phyloP scores from a whole-genome alignment of 2,113 vertebrate species.

The Romanogobio albipinnatus region DNA sequence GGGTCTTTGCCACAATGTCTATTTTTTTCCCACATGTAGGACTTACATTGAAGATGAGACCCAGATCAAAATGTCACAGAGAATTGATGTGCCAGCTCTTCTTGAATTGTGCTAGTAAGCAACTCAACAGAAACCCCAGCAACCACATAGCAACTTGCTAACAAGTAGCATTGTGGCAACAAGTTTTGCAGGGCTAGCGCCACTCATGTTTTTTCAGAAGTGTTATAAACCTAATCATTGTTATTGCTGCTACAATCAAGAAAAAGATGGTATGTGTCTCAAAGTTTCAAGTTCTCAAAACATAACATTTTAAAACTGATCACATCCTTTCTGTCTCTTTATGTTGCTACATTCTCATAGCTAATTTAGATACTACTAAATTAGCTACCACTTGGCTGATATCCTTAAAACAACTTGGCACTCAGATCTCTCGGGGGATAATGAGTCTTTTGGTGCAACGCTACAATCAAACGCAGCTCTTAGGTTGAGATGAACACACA shows the following conservation, averaged over 20 bases:
- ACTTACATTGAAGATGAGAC: background rate
- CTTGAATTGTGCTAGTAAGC: background rate
- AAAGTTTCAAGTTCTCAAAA: background rate
- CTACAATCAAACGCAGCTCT: background rate
- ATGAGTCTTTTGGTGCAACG: slow-evolving; percentile 20
- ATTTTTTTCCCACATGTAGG: background rate
- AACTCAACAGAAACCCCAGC: background rate
- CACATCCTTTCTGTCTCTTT: background rate
- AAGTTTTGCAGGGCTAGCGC: background rate
- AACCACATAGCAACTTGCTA: background rate
- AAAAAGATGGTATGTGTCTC: background rate
- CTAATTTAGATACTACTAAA: background rate
- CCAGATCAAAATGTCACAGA: background rate
- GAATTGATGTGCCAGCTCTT: background rate
- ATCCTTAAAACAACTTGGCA: slow-evolving; percentile 17
- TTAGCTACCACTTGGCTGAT: background rate
- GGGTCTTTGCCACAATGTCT: background rate
- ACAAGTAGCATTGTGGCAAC: background rate
- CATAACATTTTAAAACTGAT: background rate
- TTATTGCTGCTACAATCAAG: background rate
- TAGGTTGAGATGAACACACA: background rate
- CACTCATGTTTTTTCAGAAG: background rate
- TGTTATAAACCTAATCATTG: background rate
- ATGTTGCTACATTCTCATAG: background rate
- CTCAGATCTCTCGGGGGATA: background rate